phyloP scores from a whole-genome alignment of 2,888 invertebrate species.

The Dynastes maya region DNA sequence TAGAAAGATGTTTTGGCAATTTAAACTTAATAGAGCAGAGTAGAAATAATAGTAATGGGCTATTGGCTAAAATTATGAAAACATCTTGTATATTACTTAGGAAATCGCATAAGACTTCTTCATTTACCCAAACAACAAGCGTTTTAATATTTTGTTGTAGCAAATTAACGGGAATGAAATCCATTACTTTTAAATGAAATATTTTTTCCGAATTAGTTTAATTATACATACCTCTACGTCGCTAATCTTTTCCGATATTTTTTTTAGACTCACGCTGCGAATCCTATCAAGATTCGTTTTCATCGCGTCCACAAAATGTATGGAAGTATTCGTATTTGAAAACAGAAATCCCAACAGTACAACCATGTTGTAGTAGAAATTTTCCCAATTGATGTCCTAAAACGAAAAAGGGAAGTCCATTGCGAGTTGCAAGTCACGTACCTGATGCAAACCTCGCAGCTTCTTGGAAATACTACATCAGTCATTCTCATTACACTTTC shows the following conservation, averaged over 20 bases:
- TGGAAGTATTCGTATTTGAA: slow-evolving; percentile 42
- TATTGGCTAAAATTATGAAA: no score
- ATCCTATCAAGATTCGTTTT: slow-evolving; percentile 2
- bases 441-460: slow-evolving; percentile 11
- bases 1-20: no score
- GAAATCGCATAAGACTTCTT: no score
- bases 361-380: slow-evolving; percentile 47
- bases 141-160: no score
- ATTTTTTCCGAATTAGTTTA: neutral
- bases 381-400: slow-evolving; percentile 52
- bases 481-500: neutral
- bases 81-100: no score
- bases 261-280: neutral
- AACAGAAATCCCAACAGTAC: slow-evolving; percentile 47
- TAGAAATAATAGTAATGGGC: no score
- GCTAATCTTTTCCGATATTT: neutral
- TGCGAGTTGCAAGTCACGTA: no score
- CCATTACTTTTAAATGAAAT: neutral
- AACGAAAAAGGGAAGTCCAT: neutral
- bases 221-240: neutral
- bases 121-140: no score
- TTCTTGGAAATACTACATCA: neutral
- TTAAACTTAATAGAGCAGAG: no score
- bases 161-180: no score
- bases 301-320: slow-evolving; percentile 47